Conservation (phyloP, 2,888 invertebrate genomes). For the Cantharis nigra region DNA sequence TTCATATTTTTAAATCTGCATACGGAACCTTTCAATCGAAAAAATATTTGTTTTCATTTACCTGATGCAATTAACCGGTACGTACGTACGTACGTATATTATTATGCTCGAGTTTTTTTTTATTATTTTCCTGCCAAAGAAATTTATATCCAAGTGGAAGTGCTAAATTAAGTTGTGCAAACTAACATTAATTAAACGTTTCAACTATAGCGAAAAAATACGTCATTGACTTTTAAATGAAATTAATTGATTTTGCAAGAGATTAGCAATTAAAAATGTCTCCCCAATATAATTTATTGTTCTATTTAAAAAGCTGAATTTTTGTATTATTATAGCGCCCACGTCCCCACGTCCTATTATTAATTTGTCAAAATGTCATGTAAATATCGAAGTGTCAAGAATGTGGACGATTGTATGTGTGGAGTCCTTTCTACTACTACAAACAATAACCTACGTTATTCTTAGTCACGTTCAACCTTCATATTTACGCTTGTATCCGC, state of each 20-base stretch:
- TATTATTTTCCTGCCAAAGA: neutral
- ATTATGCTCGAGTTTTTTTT: neutral
- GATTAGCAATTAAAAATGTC: neutral
- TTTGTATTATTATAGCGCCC: neutral
- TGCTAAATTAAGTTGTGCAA: neutral
- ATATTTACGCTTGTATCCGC: neutral
- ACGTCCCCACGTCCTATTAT: neutral
- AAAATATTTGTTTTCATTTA: neutral
- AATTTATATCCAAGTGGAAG: neutral
- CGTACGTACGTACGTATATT: neutral
- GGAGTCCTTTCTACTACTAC: neutral
- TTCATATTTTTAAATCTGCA: neutral
- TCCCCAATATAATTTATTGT: neutral
- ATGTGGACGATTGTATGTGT: neutral
- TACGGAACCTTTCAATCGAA: neutral
- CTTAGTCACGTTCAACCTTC: constrained; percentile 2
- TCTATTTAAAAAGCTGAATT: neutral
- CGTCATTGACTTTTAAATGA: neutral
- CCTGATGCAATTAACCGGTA: neutral
- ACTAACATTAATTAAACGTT: neutral
- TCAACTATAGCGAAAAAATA: neutral
- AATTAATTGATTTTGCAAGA: neutral
- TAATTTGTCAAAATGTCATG: constrained; percentile 3
- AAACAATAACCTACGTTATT: neutral
- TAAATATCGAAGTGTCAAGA: neutral